phyloP scores from a whole-genome alignment of 2,888 invertebrate species.

The Orthosia gracilis region DNA sequence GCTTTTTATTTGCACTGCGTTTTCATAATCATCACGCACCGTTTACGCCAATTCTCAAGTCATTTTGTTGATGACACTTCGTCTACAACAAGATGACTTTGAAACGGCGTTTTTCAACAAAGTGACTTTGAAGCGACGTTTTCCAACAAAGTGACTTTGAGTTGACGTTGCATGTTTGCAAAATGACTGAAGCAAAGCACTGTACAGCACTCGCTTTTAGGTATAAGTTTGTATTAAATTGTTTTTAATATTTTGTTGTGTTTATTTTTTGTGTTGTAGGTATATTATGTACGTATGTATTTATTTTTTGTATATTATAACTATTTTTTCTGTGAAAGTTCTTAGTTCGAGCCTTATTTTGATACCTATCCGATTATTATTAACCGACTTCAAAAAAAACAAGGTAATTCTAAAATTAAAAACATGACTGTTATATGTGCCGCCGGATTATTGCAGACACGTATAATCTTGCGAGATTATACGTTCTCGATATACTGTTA shows the following conservation, averaged over 20 bases:
- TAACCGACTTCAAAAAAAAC: too few species aligned
- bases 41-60: conserved; percentile 49
- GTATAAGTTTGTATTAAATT: conserved; percentile 8
- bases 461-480: too few species aligned
- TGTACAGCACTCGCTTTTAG: conserved; percentile 74
- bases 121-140: conserved; percentile 18
- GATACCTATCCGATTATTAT: too few species aligned
- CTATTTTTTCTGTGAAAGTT: not conserved
- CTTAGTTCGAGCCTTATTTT: too few species aligned
- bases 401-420: too few species aligned
- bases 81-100: not conserved
- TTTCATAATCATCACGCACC: conserved; percentile 89
- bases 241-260: conserved; percentile 13
- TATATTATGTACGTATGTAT: conserved; percentile 36
- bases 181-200: conserved; percentile 34
- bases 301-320: conserved; percentile 15
- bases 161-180: conserved; percentile 40
- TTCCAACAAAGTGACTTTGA: conserved; percentile 5
- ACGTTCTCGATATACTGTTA: too few species aligned
- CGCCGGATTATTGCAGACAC: too few species aligned
- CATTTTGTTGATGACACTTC: conserved; percentile 14
- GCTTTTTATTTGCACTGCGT: conserved; percentile 82
- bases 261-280: conserved; percentile 24
- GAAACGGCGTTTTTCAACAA: not conserved
- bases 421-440: too few species aligned